Evolutionary conservation across 2,888 invertebrate species (phyloP).

Genomic region (Pheosia gnoma): DNA sequence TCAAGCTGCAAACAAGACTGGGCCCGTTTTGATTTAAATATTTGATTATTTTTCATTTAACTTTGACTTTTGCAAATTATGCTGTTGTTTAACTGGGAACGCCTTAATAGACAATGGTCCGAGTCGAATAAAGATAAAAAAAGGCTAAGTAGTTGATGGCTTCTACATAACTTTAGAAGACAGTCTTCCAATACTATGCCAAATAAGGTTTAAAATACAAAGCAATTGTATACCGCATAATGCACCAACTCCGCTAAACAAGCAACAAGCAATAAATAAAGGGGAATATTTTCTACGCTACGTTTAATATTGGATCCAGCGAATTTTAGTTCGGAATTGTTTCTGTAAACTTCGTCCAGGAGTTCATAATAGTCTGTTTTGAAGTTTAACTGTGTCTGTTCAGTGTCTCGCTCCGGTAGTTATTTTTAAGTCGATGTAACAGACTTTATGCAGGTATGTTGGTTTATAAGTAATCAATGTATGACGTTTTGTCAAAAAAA

Average conservation of each 20-base stretch:
- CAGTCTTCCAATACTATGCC: background rate
- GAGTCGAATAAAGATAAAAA: too few relatives aligned
- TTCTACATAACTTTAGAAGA: background rate
- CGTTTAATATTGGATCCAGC: constrained; percentile 58
- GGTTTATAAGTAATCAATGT: background rate
- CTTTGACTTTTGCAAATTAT: too few relatives aligned
- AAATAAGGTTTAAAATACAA: constrained; percentile 19
- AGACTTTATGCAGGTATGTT: background rate
- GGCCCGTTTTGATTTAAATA: too few relatives aligned
- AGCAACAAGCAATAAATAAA: constrained; percentile 43
- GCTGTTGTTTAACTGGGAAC: too few relatives aligned
- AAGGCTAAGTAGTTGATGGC: too few relatives aligned
- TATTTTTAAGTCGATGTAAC: constrained; percentile 39
- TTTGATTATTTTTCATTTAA: too few relatives aligned
- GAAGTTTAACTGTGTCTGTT: constrained; percentile 36
- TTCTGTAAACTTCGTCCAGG: constrained; percentile 46
- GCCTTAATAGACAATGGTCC: too few relatives aligned
- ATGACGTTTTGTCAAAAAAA: too few relatives aligned
- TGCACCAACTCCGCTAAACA: constrained; percentile 25
- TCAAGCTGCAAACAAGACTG: too few relatives aligned
- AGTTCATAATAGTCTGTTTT: constrained; percentile 44
- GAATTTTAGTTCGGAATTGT: constrained; percentile 52
- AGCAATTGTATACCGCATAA: constrained; percentile 10
- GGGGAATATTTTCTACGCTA: constrained; percentile 51
- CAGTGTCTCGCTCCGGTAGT: constrained; percentile 47